These are phyloP conservation scores for Drosophila infuscata DNA, from an alignment of 2,888 invertebrate genomes.

Conservation along the genomic window DNA sequence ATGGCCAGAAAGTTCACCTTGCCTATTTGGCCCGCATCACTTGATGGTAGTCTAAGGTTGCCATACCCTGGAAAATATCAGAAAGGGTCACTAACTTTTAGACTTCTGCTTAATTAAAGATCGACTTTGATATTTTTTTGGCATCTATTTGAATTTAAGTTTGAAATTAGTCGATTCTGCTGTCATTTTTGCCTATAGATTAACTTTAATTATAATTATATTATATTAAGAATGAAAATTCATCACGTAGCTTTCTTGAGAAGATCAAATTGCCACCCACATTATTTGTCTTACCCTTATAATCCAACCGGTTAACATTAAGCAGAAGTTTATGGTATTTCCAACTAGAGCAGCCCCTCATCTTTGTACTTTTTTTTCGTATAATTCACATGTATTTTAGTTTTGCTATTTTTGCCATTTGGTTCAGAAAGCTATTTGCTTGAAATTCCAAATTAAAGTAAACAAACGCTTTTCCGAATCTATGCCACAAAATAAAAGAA, in stretches of 20 bases:
- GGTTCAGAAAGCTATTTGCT: conserved; percentile 24
- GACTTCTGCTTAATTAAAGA: background rate
- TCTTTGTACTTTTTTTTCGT: conserved; percentile 16
- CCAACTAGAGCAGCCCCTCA: background rate
- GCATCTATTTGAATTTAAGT: background rate
- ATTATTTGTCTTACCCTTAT: background rate
- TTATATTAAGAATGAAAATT: background rate
- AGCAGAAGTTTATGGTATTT: background rate
- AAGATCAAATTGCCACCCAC: background rate
- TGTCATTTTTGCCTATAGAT: background rate
- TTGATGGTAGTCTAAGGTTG: conserved; percentile 23
- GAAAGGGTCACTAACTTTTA: background rate
- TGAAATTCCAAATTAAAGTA: conserved; percentile 61
- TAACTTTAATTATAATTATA: too few relatives aligned
- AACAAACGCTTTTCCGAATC: conserved; percentile 56
- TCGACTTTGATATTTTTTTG: background rate
- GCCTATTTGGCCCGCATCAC: conserved; percentile 55
- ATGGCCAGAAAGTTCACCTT: conserved; percentile 58
- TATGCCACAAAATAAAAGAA: conserved; percentile 24
- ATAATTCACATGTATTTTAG: conserved; percentile 35
- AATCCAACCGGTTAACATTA: background rate
- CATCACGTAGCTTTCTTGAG: background rate
- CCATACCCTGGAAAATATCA: conserved; percentile 38
- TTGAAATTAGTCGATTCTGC: background rate
- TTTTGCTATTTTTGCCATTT: conserved; percentile 53